Conservation (phyloP, 2,888 invertebrate genomes). For the Pristionchus entomophagus region DNA sequence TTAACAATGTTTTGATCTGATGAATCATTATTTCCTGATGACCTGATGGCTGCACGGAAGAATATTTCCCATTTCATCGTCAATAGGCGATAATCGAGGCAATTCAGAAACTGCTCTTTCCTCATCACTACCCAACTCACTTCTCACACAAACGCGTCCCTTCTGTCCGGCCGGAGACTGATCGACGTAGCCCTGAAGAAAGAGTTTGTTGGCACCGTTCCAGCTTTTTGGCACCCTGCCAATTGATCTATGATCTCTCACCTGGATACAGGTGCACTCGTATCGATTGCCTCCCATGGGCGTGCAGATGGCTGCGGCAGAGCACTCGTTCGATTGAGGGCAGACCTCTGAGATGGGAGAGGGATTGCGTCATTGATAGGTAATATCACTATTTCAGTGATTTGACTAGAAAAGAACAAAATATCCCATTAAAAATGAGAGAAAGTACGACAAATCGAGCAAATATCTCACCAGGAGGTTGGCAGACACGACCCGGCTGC, state of each 20-base stretch:
- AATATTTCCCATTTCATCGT: not conserved
- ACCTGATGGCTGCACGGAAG: not conserved
- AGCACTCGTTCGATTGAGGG: slow-evolving; percentile 75
- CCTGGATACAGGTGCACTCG: slow-evolving; percentile 75
- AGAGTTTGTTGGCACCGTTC: not conserved
- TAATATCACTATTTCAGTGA: not conserved
- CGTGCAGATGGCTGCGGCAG: slow-evolving; percentile 74
- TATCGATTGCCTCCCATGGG: slow-evolving; percentile 75
- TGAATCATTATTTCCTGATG: too few species aligned
- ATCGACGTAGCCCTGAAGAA: slow-evolving; percentile 68
- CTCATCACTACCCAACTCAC: slow-evolving; percentile 55
- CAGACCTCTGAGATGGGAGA: slow-evolving; percentile 66
- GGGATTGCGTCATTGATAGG: not conserved
- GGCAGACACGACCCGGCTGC: slow-evolving; percentile 75
- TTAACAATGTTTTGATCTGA: too few species aligned
- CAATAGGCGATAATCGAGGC: not conserved
- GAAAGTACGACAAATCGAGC: too few species aligned
- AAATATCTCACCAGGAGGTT: slow-evolving; percentile 60
- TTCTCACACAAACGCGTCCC: slow-evolving; percentile 73
- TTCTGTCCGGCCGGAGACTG: slow-evolving; percentile 68
- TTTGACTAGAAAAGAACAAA: too few species aligned
- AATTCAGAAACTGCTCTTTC: too few species aligned
- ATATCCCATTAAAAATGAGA: too few species aligned
- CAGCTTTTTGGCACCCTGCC: not conserved
- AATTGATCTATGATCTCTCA: slow-evolving; percentile 44